Percentiles rank a stretch among this genome's conserved stretches.
These are phyloP conservation scores for Pristionchus pacificus DNA, from an alignment of 1,140 invertebrate genomes.

Conservation along the genomic window DNA sequence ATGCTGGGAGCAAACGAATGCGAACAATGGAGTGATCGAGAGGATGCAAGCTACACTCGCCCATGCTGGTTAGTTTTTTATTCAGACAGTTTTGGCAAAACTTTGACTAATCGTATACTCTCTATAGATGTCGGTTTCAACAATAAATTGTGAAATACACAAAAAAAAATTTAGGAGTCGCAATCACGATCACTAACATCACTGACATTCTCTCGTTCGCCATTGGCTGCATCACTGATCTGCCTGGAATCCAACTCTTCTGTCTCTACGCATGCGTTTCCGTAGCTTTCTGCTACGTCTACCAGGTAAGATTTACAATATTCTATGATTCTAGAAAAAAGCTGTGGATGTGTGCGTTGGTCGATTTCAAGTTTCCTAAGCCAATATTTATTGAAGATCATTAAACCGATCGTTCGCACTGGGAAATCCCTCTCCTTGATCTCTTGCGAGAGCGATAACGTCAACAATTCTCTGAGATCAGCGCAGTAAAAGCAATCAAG, in stretches of 20 bases:
- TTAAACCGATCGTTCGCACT: too few species aligned
- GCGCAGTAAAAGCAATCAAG: too few species aligned
- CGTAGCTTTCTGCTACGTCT: slow-evolving; percentile 60
- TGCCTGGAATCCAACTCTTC: slow-evolving; percentile 60
- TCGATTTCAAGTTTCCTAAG: too few species aligned
- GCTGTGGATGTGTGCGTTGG: too few species aligned
- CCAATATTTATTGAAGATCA: too few species aligned
- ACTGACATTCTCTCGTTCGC: slow-evolving; percentile 63
- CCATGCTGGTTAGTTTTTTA: slow-evolving; percentile 41
- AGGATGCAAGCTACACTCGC: slow-evolving; percentile 57
- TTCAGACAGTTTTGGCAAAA: too few species aligned
- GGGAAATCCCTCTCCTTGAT: too few species aligned
- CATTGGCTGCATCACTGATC: slow-evolving; percentile 59
- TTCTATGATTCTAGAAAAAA: too few species aligned
- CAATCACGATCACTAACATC: slow-evolving; percentile 62
- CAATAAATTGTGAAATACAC: neutral
- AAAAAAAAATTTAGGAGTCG: slow-evolving; percentile 55
- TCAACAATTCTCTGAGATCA: too few species aligned
- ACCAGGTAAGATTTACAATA: slow-evolving; percentile 55
- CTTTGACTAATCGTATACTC: too few species aligned
- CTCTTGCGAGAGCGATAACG: too few species aligned
- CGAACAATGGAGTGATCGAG: slow-evolving; percentile 37
- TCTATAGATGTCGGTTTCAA: slow-evolving; percentile 32
- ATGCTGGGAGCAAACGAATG: slow-evolving; percentile 54
- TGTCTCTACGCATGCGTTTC: slow-evolving; percentile 60